Base-by-base conservation (phyloP, 2,113 vertebrate species). In the Sebastes fasciatus region DNA sequence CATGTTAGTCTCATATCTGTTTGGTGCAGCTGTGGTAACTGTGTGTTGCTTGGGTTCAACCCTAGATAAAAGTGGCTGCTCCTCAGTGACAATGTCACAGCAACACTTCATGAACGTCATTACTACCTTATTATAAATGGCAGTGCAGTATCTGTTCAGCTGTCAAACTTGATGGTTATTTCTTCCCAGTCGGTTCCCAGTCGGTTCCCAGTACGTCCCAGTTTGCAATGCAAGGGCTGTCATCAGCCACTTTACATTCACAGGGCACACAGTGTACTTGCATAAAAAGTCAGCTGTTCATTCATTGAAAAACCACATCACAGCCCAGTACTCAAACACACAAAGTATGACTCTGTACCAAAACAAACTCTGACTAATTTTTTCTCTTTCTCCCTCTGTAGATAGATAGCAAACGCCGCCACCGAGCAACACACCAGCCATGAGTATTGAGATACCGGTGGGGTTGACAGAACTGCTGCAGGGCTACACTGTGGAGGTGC, bases 391-490 rank as follows among this genome's bases (percentile, higher is more conserved):
- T 81, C 48, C 42, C 64, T 17, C n/a, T 82, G n/a, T 43, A 91
- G 80, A 75, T 76, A 82, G 79, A 91, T 64, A 85, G 86, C 68
- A 79, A 74, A 86, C 64, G 8, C 63, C 68, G 78, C 83, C 83
- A 74, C 88, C 58, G 55, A 86, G 76, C 79, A 78, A 83, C 78
- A 68, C 89, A 88, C 34, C 92, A 92, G 79, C 91, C 93, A 99
- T 99, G 98, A 99, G 96, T 96, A 97, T 99, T 93, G 97, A 98
- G 93, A 99, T 99, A 94, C 98, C 98, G 63, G 94, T 96, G 85
- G 98, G 98, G 84, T 95, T 99, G 94, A 99, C 97, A 62, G 98
- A 99, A 94, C 96, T 99, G 92, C 96, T 99, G 92, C 97, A 99
- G 94, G 97, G 97, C 84, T 99, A 98, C 94, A 99, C 98, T 11